Evolutionary conservation across 2,113 vertebrate genomes (phyloP).

Genomic region (Synchiropus splendidus): DNA sequence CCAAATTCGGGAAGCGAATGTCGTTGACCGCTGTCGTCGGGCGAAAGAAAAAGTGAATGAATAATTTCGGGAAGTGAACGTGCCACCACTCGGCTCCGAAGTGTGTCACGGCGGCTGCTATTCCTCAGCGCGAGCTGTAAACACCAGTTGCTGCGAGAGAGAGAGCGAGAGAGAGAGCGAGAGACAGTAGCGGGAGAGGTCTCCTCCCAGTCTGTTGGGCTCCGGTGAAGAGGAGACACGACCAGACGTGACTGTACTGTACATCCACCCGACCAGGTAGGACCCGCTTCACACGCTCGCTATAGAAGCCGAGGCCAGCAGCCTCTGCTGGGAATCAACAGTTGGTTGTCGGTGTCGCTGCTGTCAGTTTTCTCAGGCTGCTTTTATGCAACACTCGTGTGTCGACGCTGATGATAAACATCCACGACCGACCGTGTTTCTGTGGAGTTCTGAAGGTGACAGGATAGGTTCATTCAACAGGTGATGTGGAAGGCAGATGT

Average conservation of each 20-base stretch:
- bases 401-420: neutral
- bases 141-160: slow-evolving; percentile 18
- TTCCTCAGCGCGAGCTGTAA: slow-evolving; percentile 13
- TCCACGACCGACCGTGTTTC: neutral
- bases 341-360: slow-evolving; percentile 20
- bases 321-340: slow-evolving; percentile 30
- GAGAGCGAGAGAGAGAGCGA: slow-evolving; percentile 27
- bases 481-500: slow-evolving; percentile 15
- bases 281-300: slow-evolving; percentile 8
- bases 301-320: neutral
- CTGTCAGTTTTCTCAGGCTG: slow-evolving; percentile 19
- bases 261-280: slow-evolving; percentile 45
- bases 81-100: slow-evolving; percentile 6
- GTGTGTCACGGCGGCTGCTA: slow-evolving; percentile 8
- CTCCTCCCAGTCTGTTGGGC: slow-evolving; percentile 57
- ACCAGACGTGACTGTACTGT: slow-evolving; percentile 14
- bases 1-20: slow-evolving; percentile 20
- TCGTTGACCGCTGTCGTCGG: slow-evolving; percentile 35
- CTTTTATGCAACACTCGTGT: slow-evolving; percentile 10
- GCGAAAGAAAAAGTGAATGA: slow-evolving; percentile 27
- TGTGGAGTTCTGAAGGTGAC: neutral
- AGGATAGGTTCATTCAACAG: slow-evolving; percentile 34
- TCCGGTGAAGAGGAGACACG: slow-evolving; percentile 28
- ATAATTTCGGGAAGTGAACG: slow-evolving; percentile 14
- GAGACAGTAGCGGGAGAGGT: slow-evolving; percentile 35